Evolutionary conservation across 2,797 vertebrate species (phyloP), one percentile per base, ranked within the genome.

Genomic region (Brotula barbata): DNA sequence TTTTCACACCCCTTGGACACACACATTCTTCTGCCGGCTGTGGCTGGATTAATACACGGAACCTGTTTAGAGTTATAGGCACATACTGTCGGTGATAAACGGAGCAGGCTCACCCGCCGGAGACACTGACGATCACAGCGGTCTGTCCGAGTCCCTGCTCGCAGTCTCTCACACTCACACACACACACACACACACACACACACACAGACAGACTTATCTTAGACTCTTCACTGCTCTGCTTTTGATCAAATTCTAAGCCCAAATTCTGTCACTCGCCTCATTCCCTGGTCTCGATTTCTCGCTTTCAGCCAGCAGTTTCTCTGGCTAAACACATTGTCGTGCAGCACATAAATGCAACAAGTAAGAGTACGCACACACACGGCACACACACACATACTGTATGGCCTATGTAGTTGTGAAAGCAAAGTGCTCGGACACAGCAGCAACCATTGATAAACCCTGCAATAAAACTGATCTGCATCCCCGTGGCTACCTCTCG

Each of bases 1-100:
- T 90, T 89, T 90, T 90, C 86, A 84, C 83, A 88, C 85, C 73
- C 78, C 72, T 62, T 64, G 75, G 66, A 82, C 71, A 71, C 71
- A 75, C 80, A 73, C 75, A 75, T 8, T 4, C 25, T 70, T 74
- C 73, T 78, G 45, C 69, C 74, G 64, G 68, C 64, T 83, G 85
- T 74, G 65, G 70, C 53, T 39, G 19, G 48, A 57, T 71, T 77
- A 77, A 78, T 57, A 55, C 64, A 66, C 49, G 68, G 66, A 83
- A 64, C 21, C 73, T 73, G 69, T 56, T 58, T 48, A 19, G 22
- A 37, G 41, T 74, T 78, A 68, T 61, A 64, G 54, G 34, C 33
- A 46, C 20, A 69, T 62, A 81, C 69, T 63, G 64, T 54, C 47
- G 59, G 68, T 44, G 42, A 47, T 58, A 74, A 63, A 75, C 49